A percentile compares a stretch with the other conserved stretches of the same genome.
Evolutionary conservation across 2,797 vertebrate species (phyloP).

Genomic region (Oreonectes daqikongensis): DNA sequence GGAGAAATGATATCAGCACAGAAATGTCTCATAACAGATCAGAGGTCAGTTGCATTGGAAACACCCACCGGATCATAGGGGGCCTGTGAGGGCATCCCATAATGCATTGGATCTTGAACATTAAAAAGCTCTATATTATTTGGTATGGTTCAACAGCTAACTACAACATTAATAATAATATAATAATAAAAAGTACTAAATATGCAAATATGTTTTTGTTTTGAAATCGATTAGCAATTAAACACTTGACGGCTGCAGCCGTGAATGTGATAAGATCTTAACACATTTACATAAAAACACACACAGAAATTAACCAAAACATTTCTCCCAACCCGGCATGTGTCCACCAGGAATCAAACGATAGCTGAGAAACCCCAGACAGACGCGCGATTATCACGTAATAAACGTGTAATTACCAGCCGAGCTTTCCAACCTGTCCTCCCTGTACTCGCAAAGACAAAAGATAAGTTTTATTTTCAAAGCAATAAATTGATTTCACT

Average conservation of each 20-base stretch:
- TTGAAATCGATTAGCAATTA: slow-evolving; percentile 27
- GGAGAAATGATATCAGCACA: slow-evolving; percentile 55
- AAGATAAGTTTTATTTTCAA: slow-evolving; percentile 51
- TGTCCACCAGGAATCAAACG: slow-evolving; percentile 37
- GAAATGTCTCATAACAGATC: slow-evolving; percentile 34
- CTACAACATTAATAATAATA: neutral
- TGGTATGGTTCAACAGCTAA: neutral
- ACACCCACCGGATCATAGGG: neutral
- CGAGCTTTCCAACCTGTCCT: slow-evolving; percentile 8
- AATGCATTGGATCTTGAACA: neutral
- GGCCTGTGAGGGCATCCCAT: neutral
- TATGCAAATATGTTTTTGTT: neutral
- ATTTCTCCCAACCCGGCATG: slow-evolving; percentile 5
- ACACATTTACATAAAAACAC: slow-evolving; percentile 11
- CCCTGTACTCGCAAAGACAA: slow-evolving; percentile 31
- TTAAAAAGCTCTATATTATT: neutral
- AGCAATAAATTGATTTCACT: slow-evolving; percentile 53
- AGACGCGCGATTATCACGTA: slow-evolving; percentile 34
- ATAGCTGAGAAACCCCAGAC: slow-evolving; percentile 13
- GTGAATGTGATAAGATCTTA: slow-evolving; percentile 23
- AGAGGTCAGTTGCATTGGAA: slow-evolving; percentile 18
- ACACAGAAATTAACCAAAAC: neutral
- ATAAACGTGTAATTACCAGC: slow-evolving; percentile 44
- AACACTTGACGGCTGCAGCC: slow-evolving; percentile 7
- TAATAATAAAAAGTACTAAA: slow-evolving; percentile 1